These are phyloP conservation scores for Anneissia japonica DNA, from an alignment of 35 echinoderm and acorn worm species.

Conservation along the genomic window DNA sequence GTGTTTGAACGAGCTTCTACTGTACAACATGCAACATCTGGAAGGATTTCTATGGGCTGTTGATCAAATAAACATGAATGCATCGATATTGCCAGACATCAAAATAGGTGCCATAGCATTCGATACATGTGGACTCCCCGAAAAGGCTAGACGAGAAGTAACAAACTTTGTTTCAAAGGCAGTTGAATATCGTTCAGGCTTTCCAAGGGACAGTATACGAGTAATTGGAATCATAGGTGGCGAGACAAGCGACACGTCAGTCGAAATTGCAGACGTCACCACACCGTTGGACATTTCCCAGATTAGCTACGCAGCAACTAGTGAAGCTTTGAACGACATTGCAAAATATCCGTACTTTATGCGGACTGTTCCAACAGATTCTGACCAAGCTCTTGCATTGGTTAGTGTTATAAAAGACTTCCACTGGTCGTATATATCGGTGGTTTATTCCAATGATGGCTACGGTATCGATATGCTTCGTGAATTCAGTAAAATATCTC, in stretches of 20 bases:
- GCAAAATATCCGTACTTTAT: slow-evolving; percentile 61
- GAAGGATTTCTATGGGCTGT: slow-evolving; percentile 86
- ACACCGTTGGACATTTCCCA: slow-evolving; percentile 44
- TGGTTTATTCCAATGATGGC: slow-evolving; percentile 67
- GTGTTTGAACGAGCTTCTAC: slow-evolving; percentile 45
- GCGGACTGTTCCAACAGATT: slow-evolving; percentile 75
- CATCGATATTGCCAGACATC: slow-evolving; percentile 51
- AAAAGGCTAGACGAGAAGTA: slow-evolving; percentile 54
- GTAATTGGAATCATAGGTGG: slow-evolving; percentile 86
- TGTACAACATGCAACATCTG: slow-evolving; percentile 76
- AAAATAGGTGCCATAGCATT: slow-evolving; percentile 74
- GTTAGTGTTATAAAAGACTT: slow-evolving; percentile 39
- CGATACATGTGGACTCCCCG: slow-evolving; percentile 71
- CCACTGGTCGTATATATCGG: slow-evolving; percentile 67
- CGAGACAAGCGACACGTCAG: slow-evolving; percentile 59
- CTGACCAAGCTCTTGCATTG: slow-evolving; percentile 54
- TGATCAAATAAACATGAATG: slow-evolving; percentile 61
- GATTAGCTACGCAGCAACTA: slow-evolving; percentile 68
- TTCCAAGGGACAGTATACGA: slow-evolving; percentile 42
- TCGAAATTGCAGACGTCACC: slow-evolving; percentile 55
- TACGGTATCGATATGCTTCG: slow-evolving; percentile 74
- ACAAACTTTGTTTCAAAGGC: slow-evolving; percentile 64
- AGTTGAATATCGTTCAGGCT: slow-evolving; percentile 72
- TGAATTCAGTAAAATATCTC: slow-evolving; percentile 16
- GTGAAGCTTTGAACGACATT: slow-evolving; percentile 30